These are phyloP conservation scores for Macrosiphum euphorbiae DNA, from an alignment of 2,888 invertebrate genomes.

Conservation along the genomic window DNA sequence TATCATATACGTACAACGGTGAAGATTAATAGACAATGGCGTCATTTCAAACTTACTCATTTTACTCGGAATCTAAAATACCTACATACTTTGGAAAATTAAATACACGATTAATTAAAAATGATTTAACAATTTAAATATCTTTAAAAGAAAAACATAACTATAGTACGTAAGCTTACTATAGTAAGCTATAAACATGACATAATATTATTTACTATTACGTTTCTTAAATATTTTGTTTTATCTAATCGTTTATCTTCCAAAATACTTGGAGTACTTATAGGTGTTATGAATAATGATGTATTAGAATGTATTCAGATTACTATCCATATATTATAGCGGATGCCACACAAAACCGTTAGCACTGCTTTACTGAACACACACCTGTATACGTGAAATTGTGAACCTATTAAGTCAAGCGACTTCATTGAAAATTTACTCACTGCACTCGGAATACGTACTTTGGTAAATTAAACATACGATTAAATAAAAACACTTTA, in stretches of 20 bases:
- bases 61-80: background rate
- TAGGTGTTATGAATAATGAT: too few species aligned
- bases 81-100: background rate
- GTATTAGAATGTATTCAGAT: too few species aligned
- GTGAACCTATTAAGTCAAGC: background rate
- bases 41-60: background rate
- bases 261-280: too few species aligned
- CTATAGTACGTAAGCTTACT: too few species aligned
- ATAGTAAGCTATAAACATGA: too few species aligned
- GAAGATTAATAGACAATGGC: background rate
- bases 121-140: background rate
- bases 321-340: too few species aligned
- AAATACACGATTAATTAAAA: background rate
- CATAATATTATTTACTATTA: too few species aligned
- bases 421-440: background rate
- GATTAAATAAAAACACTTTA: background rate
- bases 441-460: background rate
- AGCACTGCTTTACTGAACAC: too few species aligned
- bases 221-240: too few species aligned
- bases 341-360: too few species aligned
- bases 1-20: background rate
- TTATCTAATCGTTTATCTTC: too few species aligned
- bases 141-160: too few species aligned
- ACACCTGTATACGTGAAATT: background rate
- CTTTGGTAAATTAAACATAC: background rate